Evolutionary conservation across 2,888 invertebrate species (phyloP).

Genomic region (Acleris emargana): DNA sequence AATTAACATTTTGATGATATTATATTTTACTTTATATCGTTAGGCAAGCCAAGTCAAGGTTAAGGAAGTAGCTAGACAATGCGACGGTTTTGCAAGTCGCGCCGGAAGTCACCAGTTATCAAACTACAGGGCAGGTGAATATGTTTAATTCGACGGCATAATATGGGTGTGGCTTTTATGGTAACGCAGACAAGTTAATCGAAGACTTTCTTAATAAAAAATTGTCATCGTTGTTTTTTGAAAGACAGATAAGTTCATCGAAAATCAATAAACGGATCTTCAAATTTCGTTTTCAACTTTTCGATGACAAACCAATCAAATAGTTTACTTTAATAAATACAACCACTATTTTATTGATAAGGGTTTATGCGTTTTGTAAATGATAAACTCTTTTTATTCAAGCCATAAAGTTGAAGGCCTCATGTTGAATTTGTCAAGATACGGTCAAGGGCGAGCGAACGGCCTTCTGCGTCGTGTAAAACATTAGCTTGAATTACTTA

Average conservation of each 20-base stretch:
- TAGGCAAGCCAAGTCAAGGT: conserved; percentile 54
- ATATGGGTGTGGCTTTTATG: conserved; percentile 27
- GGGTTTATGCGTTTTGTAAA: conserved; percentile 11
- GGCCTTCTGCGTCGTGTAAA: conserved; percentile 30
- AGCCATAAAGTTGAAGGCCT: conserved; percentile 33
- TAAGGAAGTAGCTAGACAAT: conserved; percentile 67
- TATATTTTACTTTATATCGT: conserved; percentile 28
- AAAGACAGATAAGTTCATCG: no score
- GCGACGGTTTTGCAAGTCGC: conserved; percentile 58
- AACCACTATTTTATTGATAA: not conserved
- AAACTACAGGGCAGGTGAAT: conserved; percentile 45
- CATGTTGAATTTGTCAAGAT: conserved; percentile 33
- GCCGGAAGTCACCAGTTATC: conserved; percentile 67
- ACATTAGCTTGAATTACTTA: conserved; percentile 33
- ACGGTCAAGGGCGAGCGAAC: conserved; percentile 29
- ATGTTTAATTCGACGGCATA: conserved; percentile 40
- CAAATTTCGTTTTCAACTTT: no score
- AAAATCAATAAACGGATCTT: no score
- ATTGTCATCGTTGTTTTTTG: no score
- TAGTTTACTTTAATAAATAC: not conserved
- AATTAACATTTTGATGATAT: conserved; percentile 32
- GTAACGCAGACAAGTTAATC: not conserved
- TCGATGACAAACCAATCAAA: no score
- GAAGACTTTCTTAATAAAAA: no score
- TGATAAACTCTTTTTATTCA: conserved; percentile 1